phyloP scores from a whole-genome alignment of 2,797 vertebrate species.

The Acipenser oxyrinchus region DNA sequence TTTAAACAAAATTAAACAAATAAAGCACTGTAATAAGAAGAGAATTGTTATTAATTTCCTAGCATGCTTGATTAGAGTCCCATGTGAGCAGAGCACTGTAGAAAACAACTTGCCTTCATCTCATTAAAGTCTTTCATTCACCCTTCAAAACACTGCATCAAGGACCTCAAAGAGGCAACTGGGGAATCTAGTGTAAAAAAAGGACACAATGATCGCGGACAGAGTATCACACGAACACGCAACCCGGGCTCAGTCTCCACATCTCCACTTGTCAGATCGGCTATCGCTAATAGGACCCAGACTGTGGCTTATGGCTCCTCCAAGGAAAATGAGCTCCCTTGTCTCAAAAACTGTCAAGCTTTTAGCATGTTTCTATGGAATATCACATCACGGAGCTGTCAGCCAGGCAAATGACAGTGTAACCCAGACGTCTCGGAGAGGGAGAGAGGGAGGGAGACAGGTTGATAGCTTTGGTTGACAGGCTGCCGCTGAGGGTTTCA shows the following conservation, averaged over 20 bases:
- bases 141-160: too few species aligned
- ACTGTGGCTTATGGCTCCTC: background rate
- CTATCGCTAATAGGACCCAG: background rate
- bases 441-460: background rate
- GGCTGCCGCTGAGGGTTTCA: background rate
- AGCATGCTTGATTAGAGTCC: too few species aligned
- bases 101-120: too few species aligned
- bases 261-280: background rate
- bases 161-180: too few species aligned
- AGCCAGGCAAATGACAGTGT: background rate
- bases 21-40: too few species aligned
- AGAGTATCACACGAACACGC: background rate
- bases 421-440: background rate
- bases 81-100: too few species aligned
- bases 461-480: background rate
- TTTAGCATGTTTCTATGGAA: background rate
- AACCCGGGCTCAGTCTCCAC: background rate
- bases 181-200: background rate
- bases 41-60: too few species aligned
- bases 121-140: too few species aligned
- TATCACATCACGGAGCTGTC: background rate
- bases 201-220: background rate
- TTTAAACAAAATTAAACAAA: too few species aligned
- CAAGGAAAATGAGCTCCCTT: background rate
- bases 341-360: background rate